These are phyloP conservation scores for Ephialtes manifestator DNA, from an alignment of 2,888 invertebrate species.

Conservation along the genomic window DNA sequence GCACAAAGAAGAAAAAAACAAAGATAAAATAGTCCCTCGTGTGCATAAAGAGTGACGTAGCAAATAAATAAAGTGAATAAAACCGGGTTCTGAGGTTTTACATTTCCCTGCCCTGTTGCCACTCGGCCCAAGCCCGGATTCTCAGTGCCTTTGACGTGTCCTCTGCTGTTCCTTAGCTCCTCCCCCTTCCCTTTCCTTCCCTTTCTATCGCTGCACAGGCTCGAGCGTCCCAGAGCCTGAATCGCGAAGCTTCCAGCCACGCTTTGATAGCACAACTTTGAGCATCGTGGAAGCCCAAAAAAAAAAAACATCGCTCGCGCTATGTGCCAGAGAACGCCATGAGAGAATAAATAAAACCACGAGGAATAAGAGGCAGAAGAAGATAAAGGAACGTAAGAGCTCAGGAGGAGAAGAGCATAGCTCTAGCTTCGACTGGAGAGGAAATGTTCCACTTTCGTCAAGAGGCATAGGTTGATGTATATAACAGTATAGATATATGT, in stretches of 20 bases:
- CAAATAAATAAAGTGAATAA: slow-evolving; percentile 29
- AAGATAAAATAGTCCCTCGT: neutral
- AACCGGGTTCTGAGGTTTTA: slow-evolving; percentile 15
- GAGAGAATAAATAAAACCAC: neutral
- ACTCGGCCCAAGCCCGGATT: neutral
- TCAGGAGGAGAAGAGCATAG: neutral
- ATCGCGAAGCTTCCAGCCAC: neutral
- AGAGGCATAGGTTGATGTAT: neutral
- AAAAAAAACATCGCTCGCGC: slow-evolving; percentile 9
- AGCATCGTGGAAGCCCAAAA: neutral
- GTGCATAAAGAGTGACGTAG: slow-evolving; percentile 18
- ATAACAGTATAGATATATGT: neutral
- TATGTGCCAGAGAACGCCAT: neutral
- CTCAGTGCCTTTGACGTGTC: slow-evolving; percentile 9
- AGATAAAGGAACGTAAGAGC: slow-evolving; percentile 10
- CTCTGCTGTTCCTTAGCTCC: neutral
- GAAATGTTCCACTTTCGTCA: slow-evolving; percentile 19
- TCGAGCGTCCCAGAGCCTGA: neutral
- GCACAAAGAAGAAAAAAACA: neutral
- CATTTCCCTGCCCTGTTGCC: slow-evolving; percentile 24
- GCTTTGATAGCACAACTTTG: slow-evolving; percentile 15
- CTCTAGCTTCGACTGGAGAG: slow-evolving; percentile 11
- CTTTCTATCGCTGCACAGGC: neutral
- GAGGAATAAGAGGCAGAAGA: neutral
- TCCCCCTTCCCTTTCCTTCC: neutral